Evolutionary conservation across 2,797 vertebrate species (phyloP), one percentile per base, ranked within the genome.

Genomic region (Xenops minutus): DNA sequence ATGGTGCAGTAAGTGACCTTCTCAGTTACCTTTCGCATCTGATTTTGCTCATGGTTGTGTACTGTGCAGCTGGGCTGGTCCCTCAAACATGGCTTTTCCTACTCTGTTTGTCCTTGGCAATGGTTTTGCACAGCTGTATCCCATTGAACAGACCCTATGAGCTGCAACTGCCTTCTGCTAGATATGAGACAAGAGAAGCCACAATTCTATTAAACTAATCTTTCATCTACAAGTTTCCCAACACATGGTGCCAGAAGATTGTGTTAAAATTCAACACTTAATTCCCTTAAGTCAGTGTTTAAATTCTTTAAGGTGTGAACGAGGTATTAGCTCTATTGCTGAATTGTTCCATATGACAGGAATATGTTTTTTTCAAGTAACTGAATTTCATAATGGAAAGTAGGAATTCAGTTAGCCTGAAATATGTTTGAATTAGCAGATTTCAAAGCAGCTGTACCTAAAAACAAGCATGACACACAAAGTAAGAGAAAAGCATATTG

Each of bases 171-270:
- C 3, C 3, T 71, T 62, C 51, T 62, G 32, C 63, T 43, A 72
- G 37, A 46, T 37, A 43, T 1, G 12, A 94, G 41, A 76, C 51
- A 79, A 76, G 72, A 91, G 46, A 14, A 23, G 8, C 4, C 22
- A 73, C 8, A 3, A 84, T 43, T 73, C 75, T 66, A 76, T 88
- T 91, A 61, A 88, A 48, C 7, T 29, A 10, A 81, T 81, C 49
- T 88, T 94, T 88, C 68, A 77, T 49, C 69, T 78, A 34, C 20
- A 32, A 82, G 36, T 89, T 75, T 71, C 82, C 78, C 96, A 93
- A 87, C 37, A 93, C 19, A 39, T 1, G 15, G 54, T 63, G 36
- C 56, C 56, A 41, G n/a, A 76, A 87, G 64, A 73, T 1, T 7
- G 2, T 32, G 75, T 92, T 92, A 68, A 64, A 96, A 93, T 84